phyloP scores from a whole-genome alignment of 1,140 invertebrate genomes.

The Scaptomyza pallida region DNA sequence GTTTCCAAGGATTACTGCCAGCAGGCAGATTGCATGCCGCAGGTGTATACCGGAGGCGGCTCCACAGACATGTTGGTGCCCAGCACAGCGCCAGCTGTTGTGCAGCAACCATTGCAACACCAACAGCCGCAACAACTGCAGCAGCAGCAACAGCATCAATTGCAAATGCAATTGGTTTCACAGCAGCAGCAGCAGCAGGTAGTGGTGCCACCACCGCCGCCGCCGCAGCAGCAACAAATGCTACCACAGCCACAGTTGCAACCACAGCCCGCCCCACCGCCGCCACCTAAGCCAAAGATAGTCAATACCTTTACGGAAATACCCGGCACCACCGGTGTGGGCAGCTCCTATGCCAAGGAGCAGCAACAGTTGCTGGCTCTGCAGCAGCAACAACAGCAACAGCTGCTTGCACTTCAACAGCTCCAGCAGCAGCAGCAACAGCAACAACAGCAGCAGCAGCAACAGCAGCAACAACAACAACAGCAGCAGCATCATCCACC shows the following conservation, averaged over 20 bases:
- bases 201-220: conserved; percentile 40
- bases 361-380: conserved; percentile 58
- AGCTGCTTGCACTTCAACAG: conserved; percentile 67
- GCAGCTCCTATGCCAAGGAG: conserved; percentile 80
- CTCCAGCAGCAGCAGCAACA: conserved; percentile 68
- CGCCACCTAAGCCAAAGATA: conserved; percentile 80
- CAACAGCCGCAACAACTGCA: conserved; percentile 8
- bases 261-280: conserved; percentile 67
- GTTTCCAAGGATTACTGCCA: conserved; percentile 83
- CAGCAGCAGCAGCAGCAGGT: conserved; percentile 10
- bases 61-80: conserved; percentile 60
- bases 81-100: conserved; percentile 3
- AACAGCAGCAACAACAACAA: conserved; percentile 56
- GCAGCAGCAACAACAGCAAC: conserved; percentile 68
- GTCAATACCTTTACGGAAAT: conserved; percentile 83
- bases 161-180: conserved; percentile 44
- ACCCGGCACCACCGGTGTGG: conserved; percentile 80
- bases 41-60: conserved; percentile 44
- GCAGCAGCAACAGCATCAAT: conserved; percentile 35
- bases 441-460: conserved; percentile 60
- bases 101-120: conserved; percentile 38
- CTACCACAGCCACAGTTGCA: conserved; percentile 32
- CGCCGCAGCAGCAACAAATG: conserved; percentile 26
- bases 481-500: conserved; percentile 78
- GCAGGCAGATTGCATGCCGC: conserved; percentile 79